These are phyloP conservation scores for Drosophila ezoana DNA, from an alignment of 2,888 invertebrate genomes.

Conservation along the genomic window DNA sequence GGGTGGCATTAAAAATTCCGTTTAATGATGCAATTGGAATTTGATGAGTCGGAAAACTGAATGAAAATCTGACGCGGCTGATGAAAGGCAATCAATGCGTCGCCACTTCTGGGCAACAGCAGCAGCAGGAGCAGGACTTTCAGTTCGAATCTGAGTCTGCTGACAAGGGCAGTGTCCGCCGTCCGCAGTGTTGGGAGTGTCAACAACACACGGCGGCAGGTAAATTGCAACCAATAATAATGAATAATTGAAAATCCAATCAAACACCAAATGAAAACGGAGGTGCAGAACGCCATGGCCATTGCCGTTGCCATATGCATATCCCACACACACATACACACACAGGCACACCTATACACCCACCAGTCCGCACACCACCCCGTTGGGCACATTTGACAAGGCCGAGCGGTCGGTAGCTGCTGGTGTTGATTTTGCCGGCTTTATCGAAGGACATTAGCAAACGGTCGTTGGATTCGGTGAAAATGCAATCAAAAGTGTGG, in stretches of 20 bases:
- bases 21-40: constrained; percentile 82
- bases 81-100: constrained; percentile 74
- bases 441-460: constrained; percentile 80
- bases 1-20: constrained; percentile 77
- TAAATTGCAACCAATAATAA: constrained; percentile 85
- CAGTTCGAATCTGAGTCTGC: constrained; percentile 1
- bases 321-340: constrained; percentile 23
- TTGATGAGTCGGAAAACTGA: constrained; percentile 79
- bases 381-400: constrained; percentile 49
- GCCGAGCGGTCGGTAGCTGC: constrained; percentile 38
- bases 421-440: constrained; percentile 77
- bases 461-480: constrained; percentile 68
- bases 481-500: constrained; percentile 80
- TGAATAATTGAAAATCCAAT: constrained; percentile 85
- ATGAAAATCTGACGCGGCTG: constrained; percentile 34
- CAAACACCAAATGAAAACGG: constrained; percentile 84
- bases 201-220: constrained; percentile 49
- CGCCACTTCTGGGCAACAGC: constrained; percentile 35
- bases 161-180: not conserved
- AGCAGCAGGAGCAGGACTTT: constrained; percentile 5
- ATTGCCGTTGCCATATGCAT: constrained; percentile 34
- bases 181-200: constrained; percentile 13
- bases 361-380: constrained; percentile 4
- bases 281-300: constrained; percentile 48
- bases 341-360: not conserved